Evolutionary conservation across 2,888 invertebrate genomes (phyloP).

Genomic region (Strigamia transsilvanica): DNA sequence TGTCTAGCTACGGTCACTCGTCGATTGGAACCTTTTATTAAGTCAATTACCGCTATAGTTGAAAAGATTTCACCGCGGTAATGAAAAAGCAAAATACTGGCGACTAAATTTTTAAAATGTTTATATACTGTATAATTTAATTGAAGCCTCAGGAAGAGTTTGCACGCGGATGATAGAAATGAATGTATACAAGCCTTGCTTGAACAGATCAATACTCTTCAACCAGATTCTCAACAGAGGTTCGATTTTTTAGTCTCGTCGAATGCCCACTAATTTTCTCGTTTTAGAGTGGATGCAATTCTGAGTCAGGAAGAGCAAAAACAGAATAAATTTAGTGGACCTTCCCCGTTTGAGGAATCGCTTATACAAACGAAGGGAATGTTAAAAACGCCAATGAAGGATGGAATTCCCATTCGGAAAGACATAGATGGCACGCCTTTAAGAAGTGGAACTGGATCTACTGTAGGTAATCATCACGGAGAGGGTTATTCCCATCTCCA

Average conservation of each 20-base stretch:
- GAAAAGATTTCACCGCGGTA: slow-evolving; percentile 61
- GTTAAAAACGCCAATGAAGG: slow-evolving; percentile 39
- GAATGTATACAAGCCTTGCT: slow-evolving; percentile 48
- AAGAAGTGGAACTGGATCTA: background rate
- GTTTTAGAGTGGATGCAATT: slow-evolving; percentile 36
- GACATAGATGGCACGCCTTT: slow-evolving; percentile 36
- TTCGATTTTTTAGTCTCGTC: background rate
- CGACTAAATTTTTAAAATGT: background rate
- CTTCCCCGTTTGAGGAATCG: slow-evolving; percentile 37
- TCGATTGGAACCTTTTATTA: slow-evolving; percentile 74
- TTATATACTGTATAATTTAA: background rate
- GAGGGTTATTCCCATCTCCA: background rate
- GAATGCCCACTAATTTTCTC: background rate
- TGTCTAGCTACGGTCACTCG: slow-evolving; percentile 72
- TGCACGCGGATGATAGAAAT: slow-evolving; percentile 24
- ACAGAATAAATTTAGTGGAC: slow-evolving; percentile 35
- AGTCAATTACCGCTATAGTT: slow-evolving; percentile 65
- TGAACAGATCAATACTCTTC: slow-evolving; percentile 48
- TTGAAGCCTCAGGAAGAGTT: slow-evolving; percentile 29
- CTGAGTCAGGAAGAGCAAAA: slow-evolving; percentile 21
- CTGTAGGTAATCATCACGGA: background rate
- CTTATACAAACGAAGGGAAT: slow-evolving; percentile 36
- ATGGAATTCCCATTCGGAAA: slow-evolving; percentile 46
- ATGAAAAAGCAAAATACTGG: background rate
- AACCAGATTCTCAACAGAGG: slow-evolving; percentile 51